Evolutionary conservation across 37 sponge, comb jelly and placozoan species (phyloP).

Genomic region (Tethya wilhelma): DNA sequence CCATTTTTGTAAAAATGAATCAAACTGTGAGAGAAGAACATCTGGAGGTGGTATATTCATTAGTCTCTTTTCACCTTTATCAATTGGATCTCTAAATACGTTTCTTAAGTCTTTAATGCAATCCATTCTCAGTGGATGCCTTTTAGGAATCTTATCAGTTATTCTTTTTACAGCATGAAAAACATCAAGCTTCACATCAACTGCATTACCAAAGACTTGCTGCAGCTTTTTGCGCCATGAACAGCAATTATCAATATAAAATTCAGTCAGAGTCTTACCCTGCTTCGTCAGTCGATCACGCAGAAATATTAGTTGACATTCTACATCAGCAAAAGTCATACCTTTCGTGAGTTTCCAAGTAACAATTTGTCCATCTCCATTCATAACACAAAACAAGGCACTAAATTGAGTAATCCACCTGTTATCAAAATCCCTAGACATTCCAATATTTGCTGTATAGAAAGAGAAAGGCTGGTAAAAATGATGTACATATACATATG

Average conservation of each 20-base stretch:
- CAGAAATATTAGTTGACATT: conserved; percentile 1
- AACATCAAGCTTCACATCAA: conserved; percentile 25
- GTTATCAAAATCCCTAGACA: conserved; percentile 15
- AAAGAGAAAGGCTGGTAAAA: background rate
- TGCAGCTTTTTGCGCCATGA: conserved; percentile 34
- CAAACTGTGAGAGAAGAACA: conserved; percentile 8
- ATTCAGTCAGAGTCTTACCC: conserved; percentile 23
- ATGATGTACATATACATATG: too few relatives aligned
- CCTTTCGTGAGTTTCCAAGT: conserved; percentile 41
- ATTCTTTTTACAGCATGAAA: conserved; percentile 57
- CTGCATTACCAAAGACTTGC: conserved; percentile 31
- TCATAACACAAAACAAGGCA: conserved; percentile 36
- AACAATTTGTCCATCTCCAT: conserved; percentile 32
- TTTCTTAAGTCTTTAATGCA: conserved; percentile 38
- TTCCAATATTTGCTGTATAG: background rate
- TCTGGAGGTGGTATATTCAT: conserved; percentile 20
- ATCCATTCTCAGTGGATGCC: conserved; percentile 7
- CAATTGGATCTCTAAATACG: conserved; percentile 35
- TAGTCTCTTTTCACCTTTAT: conserved; percentile 19
- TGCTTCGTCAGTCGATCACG: conserved; percentile 18
- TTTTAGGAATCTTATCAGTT: conserved; percentile 25
- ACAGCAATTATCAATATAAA: conserved; percentile 60
- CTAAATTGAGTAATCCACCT: conserved; percentile 43
- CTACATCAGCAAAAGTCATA: conserved; percentile 13
- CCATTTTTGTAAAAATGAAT: conserved; percentile 19